Evolutionary conservation across 2,888 invertebrate genomes (phyloP).

Genomic region (Agonopterix subpropinquella): DNA sequence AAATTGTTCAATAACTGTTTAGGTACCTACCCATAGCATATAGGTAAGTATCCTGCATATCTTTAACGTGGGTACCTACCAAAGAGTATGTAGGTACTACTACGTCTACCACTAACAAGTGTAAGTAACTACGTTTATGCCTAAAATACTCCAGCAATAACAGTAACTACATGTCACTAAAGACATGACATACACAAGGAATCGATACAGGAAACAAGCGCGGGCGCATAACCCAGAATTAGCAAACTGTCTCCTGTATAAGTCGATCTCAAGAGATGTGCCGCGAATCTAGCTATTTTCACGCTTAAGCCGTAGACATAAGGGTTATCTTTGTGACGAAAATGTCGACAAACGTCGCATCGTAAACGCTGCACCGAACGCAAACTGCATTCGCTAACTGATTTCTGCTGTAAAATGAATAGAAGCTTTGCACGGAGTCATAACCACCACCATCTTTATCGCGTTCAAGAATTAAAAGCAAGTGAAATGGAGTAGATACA

Average conservation of each 20-base stretch:
- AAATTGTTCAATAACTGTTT: no score
- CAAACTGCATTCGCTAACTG: constrained; percentile 18
- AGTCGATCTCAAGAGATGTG: constrained; percentile 13
- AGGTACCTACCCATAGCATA: no score
- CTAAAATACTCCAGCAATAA: neutral
- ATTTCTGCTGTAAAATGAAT: neutral
- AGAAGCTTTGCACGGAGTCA: neutral
- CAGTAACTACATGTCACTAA: neutral
- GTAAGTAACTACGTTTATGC: no score
- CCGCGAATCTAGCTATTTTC: no score
- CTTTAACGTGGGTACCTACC: no score
- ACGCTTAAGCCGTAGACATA: no score
- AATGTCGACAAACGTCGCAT: constrained; percentile 6
- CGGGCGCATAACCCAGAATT: constrained; percentile 44
- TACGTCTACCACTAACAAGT: no score
- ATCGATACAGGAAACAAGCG: constrained; percentile 58
- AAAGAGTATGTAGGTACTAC: no score
- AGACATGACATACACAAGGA: constrained; percentile 19
- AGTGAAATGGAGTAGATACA: no score
- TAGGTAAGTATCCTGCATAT: no score
- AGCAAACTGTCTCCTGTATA: constrained; percentile 41
- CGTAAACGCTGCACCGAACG: constrained; percentile 23
- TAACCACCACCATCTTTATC: neutral
- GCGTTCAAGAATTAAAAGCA: no score
- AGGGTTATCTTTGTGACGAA: neutral